Base-by-base conservation (phyloP, 64 coral and sea anemone genomes). In the Montipora efflorescens region DNA sequence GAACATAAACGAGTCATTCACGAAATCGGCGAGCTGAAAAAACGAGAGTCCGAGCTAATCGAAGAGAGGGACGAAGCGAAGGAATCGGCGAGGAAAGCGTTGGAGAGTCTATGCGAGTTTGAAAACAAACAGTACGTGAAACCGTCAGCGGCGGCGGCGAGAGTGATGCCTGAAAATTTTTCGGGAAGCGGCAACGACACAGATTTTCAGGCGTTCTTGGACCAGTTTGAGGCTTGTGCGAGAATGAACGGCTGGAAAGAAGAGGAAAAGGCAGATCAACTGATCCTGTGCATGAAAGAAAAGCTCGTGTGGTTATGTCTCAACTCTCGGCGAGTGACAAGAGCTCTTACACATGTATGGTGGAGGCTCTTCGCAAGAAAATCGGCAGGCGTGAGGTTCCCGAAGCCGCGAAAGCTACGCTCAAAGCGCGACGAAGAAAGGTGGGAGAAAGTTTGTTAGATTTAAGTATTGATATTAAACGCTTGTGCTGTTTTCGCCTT, bases 171-270 rank as follows among this genome's bases (percentile, higher is more conserved):
- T 36, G 28, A 36, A 74, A 92, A 62, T 36, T 92, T 92, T 46
- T 74, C 79, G 16, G 79, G 50, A 19, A 92, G 90, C 61, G 90
- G 90, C 25, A 92, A 92, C 48, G 22, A 92, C 67, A 92, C 90
- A 3, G 90, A 91, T 22, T 83, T 92, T 23, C 44, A 84, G 79
- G 69, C 90, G 36, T 92, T 92, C 59, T 75, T 92, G 48, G 79
- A 92, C 22, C 22, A 84, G 25, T 92, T 92, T 53, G 51, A 92
- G 11, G 90, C 46, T 23, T 92, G 79, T 50, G 90, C 68, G 58
- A 82, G 79, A 48, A 83, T 83, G 68, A 92, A 81, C 19, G 48
- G 66, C 79, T 84, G 88, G 76, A 67, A 47, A 5, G 88, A 10
- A 5, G 9, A 90, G 14, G n/a, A 90, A 46, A 90, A 80, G 13